Conservation (phyloP, 2,113 vertebrate species). For the Dipodomys stephensi region DNA sequence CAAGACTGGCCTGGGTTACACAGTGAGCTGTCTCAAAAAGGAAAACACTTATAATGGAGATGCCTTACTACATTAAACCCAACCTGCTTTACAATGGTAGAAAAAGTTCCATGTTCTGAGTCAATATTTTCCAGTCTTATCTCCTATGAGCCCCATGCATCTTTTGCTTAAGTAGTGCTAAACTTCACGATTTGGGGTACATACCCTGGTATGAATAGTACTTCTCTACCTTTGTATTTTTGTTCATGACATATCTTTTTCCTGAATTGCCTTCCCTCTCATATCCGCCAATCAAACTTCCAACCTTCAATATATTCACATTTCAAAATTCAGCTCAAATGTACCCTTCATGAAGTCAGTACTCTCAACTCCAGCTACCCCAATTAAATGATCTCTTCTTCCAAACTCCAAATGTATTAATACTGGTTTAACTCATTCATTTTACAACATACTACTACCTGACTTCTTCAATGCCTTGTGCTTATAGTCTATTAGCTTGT, state of each 20-base stretch:
- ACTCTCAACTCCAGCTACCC: not conserved
- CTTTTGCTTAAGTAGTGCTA: not conserved
- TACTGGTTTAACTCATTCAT: not conserved
- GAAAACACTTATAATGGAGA: not conserved
- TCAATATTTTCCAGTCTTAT: constrained; percentile 1
- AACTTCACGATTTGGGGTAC: not conserved
- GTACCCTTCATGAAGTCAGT: constrained; percentile 19
- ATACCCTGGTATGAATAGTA: not conserved
- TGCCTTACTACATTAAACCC: constrained; percentile 2
- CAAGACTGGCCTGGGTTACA: too few relatives aligned
- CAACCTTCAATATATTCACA: constrained; percentile 37
- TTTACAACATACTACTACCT: not conserved
- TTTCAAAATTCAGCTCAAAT: constrained; percentile 30
- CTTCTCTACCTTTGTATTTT: constrained; percentile 30
- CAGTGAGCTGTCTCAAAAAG: too few relatives aligned
- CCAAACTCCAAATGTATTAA: constrained; percentile 26
- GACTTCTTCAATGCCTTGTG: not conserved
- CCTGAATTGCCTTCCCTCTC: constrained; percentile 19
- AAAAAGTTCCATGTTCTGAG: not conserved
- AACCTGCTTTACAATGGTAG: not conserved
- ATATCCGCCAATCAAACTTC: constrained; percentile 43
- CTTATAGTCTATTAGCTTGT: constrained; percentile 30
- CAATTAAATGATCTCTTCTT: constrained; percentile 29
- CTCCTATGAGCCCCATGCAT: not conserved
- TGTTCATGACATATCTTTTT: constrained; percentile 20